Percentiles rank a stretch among this genome's conserved stretches.
phyloP scores from a whole-genome alignment of 1,140 invertebrate species.

The Whitmania pigra region DNA sequence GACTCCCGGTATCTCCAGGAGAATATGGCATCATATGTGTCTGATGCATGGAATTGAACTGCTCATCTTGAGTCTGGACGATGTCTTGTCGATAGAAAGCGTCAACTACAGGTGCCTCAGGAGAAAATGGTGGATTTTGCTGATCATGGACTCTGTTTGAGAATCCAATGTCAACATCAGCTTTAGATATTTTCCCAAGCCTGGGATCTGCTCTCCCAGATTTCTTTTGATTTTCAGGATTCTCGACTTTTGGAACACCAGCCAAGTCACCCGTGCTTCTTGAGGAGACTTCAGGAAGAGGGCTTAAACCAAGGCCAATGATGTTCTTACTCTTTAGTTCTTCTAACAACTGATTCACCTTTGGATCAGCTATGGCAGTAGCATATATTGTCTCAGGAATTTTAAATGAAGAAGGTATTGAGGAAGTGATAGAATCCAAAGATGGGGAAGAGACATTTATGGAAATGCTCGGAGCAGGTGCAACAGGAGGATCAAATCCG shows the following conservation, averaged over 20 bases:
- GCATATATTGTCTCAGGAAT: neutral
- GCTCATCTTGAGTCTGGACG: too few relatives aligned
- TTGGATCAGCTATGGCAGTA: conserved; percentile 1
- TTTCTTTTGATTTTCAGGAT: too few relatives aligned
- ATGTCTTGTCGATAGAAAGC: too few relatives aligned
- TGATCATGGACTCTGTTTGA: too few relatives aligned
- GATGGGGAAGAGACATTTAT: neutral
- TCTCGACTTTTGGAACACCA: too few relatives aligned
- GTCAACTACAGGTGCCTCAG: too few relatives aligned
- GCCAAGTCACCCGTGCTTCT: too few relatives aligned
- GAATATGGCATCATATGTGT: conserved; percentile 1
- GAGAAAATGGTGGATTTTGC: too few relatives aligned
- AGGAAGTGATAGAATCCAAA: neutral
- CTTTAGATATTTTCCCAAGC: too few relatives aligned
- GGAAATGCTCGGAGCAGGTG: neutral
- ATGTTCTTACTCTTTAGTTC: conserved; percentile 8
- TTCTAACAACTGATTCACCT: neutral
- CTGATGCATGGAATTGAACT: conserved; percentile 1
- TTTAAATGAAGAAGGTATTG: conserved; percentile 4
- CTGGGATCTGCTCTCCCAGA: too few relatives aligned
- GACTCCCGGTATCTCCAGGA: neutral
- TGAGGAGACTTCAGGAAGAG: too few relatives aligned
- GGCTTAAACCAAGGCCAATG: neutral
- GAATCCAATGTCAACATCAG: too few relatives aligned
- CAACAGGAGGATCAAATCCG: neutral